These are phyloP conservation scores for Plectropomus leopardus DNA, from an alignment of 2,113 vertebrate genomes.

Conservation along the genomic window DNA sequence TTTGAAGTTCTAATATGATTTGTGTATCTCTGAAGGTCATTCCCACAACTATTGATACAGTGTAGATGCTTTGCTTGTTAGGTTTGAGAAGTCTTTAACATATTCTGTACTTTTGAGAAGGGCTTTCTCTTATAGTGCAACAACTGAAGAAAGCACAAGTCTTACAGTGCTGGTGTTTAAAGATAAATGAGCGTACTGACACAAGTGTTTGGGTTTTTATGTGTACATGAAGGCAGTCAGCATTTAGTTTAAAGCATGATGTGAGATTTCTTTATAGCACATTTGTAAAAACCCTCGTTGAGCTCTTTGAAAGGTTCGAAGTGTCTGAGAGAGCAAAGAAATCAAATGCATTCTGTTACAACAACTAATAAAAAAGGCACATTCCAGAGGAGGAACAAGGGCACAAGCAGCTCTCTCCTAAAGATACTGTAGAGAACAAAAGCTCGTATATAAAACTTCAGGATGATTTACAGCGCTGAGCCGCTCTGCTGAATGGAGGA, in stretches of 20 bases:
- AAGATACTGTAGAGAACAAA: conserved; percentile 9
- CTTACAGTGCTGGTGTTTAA: conserved; percentile 18
- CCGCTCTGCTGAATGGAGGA: conserved; percentile 13
- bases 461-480: conserved; percentile 34
- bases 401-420: conserved; percentile 1
- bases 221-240: conserved; percentile 27
- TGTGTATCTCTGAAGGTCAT: conserved; percentile 60
- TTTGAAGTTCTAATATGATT: conserved; percentile 65
- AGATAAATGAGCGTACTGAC: conserved; percentile 30
- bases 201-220: conserved; percentile 9
- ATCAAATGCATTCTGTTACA: conserved; percentile 26
- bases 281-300: conserved; percentile 18
- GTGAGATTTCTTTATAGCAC: conserved; percentile 11
- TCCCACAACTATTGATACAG: conserved; percentile 38
- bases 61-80: conserved; percentile 12
- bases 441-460: conserved; percentile 33
- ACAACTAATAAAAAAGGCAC: conserved; percentile 31
- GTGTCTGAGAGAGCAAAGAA: background rate
- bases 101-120: background rate
- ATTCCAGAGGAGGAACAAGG: background rate
- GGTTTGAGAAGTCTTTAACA: background rate
- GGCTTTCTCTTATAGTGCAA: background rate
- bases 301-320: conserved; percentile 22
- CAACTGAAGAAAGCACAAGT: conserved; percentile 1
- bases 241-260: conserved; percentile 22